Percentiles rank a stretch among this genome's conserved stretches.
Conservation (phyloP, 2,888 invertebrate species). For the Aspidapion aeneum region DNA sequence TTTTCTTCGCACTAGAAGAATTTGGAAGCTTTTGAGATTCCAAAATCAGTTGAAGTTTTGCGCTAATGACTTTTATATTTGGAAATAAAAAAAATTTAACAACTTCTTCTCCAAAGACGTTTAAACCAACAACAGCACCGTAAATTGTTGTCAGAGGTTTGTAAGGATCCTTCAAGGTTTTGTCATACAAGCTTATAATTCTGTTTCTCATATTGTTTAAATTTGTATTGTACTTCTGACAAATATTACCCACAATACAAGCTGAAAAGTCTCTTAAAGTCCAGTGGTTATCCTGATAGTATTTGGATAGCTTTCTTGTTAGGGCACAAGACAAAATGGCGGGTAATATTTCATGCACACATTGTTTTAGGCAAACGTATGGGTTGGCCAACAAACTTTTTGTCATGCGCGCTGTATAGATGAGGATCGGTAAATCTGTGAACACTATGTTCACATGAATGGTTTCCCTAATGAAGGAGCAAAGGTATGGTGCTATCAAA, state of each 20-base stretch:
- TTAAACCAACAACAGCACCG: constrained; percentile 38
- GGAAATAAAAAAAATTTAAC: constrained; percentile 33
- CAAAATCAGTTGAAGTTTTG: constrained; percentile 30
- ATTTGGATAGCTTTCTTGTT: constrained; percentile 36
- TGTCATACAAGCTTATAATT: constrained; percentile 33
- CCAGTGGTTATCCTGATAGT: constrained; percentile 40
- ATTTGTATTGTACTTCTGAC: constrained; percentile 31
- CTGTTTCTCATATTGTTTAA: constrained; percentile 35
- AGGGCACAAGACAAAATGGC: constrained; percentile 36
- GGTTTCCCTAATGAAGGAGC: constrained; percentile 35
- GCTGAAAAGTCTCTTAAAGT: constrained; percentile 38
- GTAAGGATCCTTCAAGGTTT: constrained; percentile 28
- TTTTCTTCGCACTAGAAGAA: constrained; percentile 31
- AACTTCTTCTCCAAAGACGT: constrained; percentile 35
- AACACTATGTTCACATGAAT: constrained; percentile 35
- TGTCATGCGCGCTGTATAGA: constrained; percentile 37
- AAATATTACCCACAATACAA: constrained; percentile 33
- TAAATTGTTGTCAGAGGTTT: constrained; percentile 35
- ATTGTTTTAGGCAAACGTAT: constrained; percentile 29
- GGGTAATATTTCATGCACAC: constrained; percentile 36
- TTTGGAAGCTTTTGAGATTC: constrained; percentile 27
- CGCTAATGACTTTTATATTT: constrained; percentile 30
- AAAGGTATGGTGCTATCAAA: constrained; percentile 34
- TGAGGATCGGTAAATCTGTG: constrained; percentile 36
- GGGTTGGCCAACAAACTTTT: constrained; percentile 36